Evolutionary conservation across 2,888 invertebrate species (phyloP).

Genomic region (Mesopsocus fuscifrons): DNA sequence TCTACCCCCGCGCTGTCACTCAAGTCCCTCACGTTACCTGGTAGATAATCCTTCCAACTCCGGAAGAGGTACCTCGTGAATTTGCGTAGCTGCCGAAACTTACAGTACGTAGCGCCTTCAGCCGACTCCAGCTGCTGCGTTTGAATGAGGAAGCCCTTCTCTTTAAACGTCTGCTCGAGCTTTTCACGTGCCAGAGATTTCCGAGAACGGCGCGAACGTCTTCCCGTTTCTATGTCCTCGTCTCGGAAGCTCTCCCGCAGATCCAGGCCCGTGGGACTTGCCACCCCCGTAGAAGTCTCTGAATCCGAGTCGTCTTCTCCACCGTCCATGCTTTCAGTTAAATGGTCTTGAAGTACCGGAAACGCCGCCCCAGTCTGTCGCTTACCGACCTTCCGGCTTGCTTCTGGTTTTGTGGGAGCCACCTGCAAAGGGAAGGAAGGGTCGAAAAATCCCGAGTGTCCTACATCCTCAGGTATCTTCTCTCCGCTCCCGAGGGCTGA

Average conservation of each 20-base stretch:
- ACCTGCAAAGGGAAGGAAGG: background rate
- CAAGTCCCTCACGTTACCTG: slow-evolving; percentile 37
- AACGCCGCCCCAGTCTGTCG: background rate
- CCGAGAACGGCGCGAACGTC: slow-evolving; percentile 41
- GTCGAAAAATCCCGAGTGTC: slow-evolving; percentile 7
- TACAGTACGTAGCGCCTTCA: slow-evolving; percentile 85
- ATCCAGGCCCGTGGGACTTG: background rate
- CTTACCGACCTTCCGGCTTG: background rate
- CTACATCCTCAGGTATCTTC: slow-evolving; percentile 7
- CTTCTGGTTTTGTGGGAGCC: background rate
- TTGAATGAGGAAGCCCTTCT: slow-evolving; percentile 82
- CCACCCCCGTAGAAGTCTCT: background rate
- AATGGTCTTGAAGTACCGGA: background rate
- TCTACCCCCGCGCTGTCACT: slow-evolving; percentile 1
- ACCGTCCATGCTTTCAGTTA: background rate
- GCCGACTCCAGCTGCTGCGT: slow-evolving; percentile 85
- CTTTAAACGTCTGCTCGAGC: slow-evolving; percentile 78
- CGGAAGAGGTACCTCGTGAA: slow-evolving; percentile 80
- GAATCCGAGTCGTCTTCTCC: background rate
- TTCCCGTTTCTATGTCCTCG: slow-evolving; percentile 25
- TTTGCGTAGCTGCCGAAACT: slow-evolving; percentile 74
- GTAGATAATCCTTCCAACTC: slow-evolving; percentile 85
- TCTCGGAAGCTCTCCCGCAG: background rate
- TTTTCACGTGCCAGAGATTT: slow-evolving; percentile 75
- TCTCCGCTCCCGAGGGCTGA: slow-evolving; percentile 14